These are phyloP conservation scores for Etheostoma nigrum DNA, from an alignment of 2,797 vertebrate genomes.

Conservation along the genomic window DNA sequence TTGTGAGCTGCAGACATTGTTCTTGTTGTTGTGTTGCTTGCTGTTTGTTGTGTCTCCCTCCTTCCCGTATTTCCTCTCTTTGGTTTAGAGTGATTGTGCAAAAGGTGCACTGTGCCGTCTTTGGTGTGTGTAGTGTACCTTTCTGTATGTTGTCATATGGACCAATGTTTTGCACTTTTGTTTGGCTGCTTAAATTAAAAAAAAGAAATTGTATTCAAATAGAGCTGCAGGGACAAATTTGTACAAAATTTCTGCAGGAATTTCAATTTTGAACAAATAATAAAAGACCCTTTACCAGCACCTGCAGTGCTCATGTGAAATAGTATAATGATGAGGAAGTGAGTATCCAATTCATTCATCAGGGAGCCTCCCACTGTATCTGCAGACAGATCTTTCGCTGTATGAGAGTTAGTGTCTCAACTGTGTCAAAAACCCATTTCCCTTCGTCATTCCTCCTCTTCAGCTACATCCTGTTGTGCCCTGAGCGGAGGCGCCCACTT, in stretches of 20 bases:
- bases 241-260: constrained; percentile 9
- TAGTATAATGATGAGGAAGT: constrained; percentile 13
- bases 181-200: too few relatives aligned
- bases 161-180: too few relatives aligned
- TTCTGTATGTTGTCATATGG: too few relatives aligned
- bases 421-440: constrained; percentile 72
- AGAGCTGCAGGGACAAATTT: not conserved
- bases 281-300: not conserved
- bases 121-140: too few relatives aligned
- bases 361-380: constrained; percentile 28
- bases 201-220: not conserved
- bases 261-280: not conserved
- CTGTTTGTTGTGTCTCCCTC: too few relatives aligned
- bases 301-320: constrained; percentile 22
- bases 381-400: constrained; percentile 41
- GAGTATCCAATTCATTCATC: constrained; percentile 35
- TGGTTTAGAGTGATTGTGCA: too few relatives aligned
- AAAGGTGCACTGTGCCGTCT: too few relatives aligned
- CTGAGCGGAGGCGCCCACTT: constrained; percentile 55
- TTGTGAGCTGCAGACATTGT: too few relatives aligned
- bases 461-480: constrained; percentile 71
- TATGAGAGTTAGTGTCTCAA: constrained; percentile 54
- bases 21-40: too few relatives aligned
- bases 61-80: too few relatives aligned
- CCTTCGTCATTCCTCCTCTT: constrained; percentile 62